Evolutionary conservation across 2,797 vertebrate genomes (phyloP).

Genomic region (Falco cherrug): DNA sequence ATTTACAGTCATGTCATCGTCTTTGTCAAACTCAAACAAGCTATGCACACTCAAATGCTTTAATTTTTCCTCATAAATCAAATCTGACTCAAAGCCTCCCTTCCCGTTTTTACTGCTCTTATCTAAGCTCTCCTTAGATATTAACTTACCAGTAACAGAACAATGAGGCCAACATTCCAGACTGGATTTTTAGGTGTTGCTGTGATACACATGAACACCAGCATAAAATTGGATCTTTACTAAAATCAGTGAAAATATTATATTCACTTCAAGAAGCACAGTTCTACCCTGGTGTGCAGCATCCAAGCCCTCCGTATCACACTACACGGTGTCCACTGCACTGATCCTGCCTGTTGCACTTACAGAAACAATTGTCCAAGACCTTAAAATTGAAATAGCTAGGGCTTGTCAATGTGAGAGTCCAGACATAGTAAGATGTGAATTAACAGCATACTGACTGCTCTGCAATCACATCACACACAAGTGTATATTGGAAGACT

Average conservation of each 20-base stretch:
- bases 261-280: background rate
- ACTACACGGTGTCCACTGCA: background rate
- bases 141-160: background rate
- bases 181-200: background rate
- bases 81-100: background rate
- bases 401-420: background rate
- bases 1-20: constrained; percentile 17
- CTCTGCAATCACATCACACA: background rate
- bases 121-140: background rate
- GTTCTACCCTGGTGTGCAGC: background rate
- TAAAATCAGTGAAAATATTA: background rate
- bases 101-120: background rate
- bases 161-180: background rate
- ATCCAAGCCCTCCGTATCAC: background rate
- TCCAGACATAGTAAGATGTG: background rate
- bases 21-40: constrained; percentile 5
- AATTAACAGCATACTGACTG: background rate
- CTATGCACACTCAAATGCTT: background rate
- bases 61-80: constrained; percentile 32
- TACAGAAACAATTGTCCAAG: background rate
- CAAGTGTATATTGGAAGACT: background rate
- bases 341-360: background rate
- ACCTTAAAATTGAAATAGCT: background rate
- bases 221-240: background rate
- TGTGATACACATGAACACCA: background rate